These are phyloP conservation scores for Pipa parva DNA, from an alignment of 2,113 vertebrate species.

Conservation along the genomic window DNA sequence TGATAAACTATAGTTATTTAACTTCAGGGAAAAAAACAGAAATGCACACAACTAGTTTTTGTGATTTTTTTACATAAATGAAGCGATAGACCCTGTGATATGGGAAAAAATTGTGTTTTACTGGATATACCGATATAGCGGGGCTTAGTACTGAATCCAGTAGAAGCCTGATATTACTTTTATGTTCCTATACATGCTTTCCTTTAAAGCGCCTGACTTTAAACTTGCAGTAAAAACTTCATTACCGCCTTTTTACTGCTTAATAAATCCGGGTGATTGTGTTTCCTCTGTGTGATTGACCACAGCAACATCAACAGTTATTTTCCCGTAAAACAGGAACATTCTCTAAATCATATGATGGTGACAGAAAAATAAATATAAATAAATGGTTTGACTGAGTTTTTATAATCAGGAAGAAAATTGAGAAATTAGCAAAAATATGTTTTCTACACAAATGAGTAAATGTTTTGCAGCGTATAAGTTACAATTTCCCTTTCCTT, in stretches of 20 bases:
- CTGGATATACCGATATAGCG: no score
- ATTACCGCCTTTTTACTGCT: background rate
- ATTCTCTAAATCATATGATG: background rate
- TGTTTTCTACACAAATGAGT: background rate
- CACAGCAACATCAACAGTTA: background rate
- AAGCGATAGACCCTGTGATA: background rate
- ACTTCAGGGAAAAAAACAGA: background rate
- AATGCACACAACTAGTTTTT: background rate
- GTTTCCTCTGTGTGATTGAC: background rate
- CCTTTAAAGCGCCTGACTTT: background rate
- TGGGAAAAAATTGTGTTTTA: no score
- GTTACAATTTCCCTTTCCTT: no score
- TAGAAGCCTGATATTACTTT: background rate
- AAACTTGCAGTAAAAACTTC: conserved; percentile 24
- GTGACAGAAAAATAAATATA: background rate
- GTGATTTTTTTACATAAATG: background rate
- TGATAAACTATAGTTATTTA: background rate
- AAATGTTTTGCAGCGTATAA: no score
- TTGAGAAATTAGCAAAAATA: background rate
- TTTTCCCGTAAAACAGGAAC: background rate
- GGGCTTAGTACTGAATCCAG: background rate
- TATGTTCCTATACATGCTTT: background rate
- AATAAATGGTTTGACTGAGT: background rate
- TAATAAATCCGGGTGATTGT: background rate
- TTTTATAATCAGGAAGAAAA: background rate